Base-by-base conservation (phyloP, 2,888 invertebrate species). In the Megamerina dolium region DNA sequence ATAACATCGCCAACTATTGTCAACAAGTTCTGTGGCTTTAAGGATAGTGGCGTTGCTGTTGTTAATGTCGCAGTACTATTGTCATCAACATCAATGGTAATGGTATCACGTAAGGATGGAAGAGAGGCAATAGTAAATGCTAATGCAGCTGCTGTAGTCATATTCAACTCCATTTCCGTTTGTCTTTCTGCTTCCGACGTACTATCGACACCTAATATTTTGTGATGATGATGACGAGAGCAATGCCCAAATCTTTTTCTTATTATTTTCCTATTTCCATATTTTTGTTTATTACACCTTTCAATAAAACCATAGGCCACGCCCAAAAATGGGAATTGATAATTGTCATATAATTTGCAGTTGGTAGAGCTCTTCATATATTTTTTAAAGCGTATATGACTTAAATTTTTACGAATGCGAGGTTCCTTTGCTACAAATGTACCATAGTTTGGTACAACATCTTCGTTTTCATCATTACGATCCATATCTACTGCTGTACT, bases 361-460 rank as follows among this genome's bases (percentile, higher is more conserved):
- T 53, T 51, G 3, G n/a, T 8, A n/a, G 27, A 18, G 14, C 33
- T 32, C 19, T 51, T 56, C 35, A 39, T 50, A 30, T 52, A 55
- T 18, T 45, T 50, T 8, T 48, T 44, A 35, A 63, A 59, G 41
- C 56, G 52, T 2, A 65, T 31, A 42, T 54, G 48, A 45, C 61
- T 63, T 14, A 68, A 48, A 50, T 70, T 62, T 52, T 72, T 72
- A 45, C 54, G 59, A 37, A 72, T 63, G 17, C 59, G 55, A 46
- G 67, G 66, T 34, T 50, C 57, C n/a, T n/a, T n/a, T n/a, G n/a
- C n/a, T 3, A 57, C 48, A 13, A 68, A 55, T n/a, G 63, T 61
- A 46, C 64, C 61, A 51, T 67, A 71, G 37, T 61, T 57, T 10
- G 72, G 72, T 23, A 72, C 72, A 20, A 72, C 70, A 54, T 63